phyloP scores from a whole-genome alignment of 2,888 invertebrate genomes.

The Steinernema carpocapsae region DNA sequence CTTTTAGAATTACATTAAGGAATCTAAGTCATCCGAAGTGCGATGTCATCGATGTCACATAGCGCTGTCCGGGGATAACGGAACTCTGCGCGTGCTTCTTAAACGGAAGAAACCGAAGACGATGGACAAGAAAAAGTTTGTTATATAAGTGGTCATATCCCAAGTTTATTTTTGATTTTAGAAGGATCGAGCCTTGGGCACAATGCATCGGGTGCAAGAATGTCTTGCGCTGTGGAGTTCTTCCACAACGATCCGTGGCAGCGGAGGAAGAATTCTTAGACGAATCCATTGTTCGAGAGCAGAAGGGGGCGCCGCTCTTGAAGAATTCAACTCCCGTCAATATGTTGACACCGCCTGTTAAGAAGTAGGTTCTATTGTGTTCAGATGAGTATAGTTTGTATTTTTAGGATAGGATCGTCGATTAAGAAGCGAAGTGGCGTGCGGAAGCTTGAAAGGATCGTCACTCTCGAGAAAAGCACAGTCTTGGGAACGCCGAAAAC shows the following conservation, averaged over 20 bases:
- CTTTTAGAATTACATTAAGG: not conserved
- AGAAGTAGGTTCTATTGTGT: not conserved
- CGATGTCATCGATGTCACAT: conserved; percentile 7
- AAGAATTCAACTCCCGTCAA: not conserved
- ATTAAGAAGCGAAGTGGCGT: conserved; percentile 26
- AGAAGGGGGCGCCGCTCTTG: not conserved
- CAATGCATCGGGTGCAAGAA: not conserved
- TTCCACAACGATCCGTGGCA: not conserved
- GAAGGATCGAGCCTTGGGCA: not conserved
- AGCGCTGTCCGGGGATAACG: not conserved
- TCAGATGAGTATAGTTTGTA: not conserved
- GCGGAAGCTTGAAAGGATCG: conserved; percentile 1
- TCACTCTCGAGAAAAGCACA: conserved; percentile 1
- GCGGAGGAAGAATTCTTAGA: conserved; percentile 3
- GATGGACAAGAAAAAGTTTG: not conserved
- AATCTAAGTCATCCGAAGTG: not conserved
- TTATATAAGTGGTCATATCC: too few species aligned
- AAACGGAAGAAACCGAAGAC: not conserved
- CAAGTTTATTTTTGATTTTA: not conserved
- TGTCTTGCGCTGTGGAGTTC: not conserved
- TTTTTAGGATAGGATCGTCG: conserved; percentile 21
- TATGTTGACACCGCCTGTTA: not conserved
- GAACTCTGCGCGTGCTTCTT: not conserved
- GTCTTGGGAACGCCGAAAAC: conserved; percentile 10
- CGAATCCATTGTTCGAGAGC: not conserved